A percentile compares a stretch with the other conserved stretches of the same genome.
Evolutionary conservation across 2,113 vertebrate genomes (phyloP).

Genomic region (Siniperca chuatsi): DNA sequence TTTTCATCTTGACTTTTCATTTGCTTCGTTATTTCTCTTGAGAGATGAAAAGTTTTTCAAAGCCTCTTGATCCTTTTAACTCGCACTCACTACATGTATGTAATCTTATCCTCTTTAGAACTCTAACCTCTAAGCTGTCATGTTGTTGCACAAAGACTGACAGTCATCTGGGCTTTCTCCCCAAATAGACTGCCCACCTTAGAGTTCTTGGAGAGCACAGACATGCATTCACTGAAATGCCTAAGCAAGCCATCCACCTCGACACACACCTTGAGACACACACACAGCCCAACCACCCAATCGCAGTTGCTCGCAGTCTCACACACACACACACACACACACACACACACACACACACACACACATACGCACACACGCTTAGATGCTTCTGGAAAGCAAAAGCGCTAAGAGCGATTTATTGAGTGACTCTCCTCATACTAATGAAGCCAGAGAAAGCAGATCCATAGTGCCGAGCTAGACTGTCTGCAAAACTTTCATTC

Average conservation of each 20-base stretch:
- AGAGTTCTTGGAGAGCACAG: background rate
- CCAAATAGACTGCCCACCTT: background rate
- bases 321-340: too few species aligned
- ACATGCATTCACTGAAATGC: background rate
- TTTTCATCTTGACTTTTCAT: background rate
- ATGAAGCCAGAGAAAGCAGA: background rate
- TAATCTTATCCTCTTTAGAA: background rate
- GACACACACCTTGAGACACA: background rate
- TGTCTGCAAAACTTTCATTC: background rate
- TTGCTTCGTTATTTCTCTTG: constrained; percentile 8
- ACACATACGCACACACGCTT: too few species aligned
- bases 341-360: too few species aligned
- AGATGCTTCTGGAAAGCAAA: background rate
- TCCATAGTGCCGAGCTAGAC: background rate
- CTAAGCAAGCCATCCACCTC: background rate
- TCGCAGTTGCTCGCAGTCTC: background rate
- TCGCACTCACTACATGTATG: background rate
- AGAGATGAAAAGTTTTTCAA: background rate
- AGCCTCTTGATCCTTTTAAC: background rate
- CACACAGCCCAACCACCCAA: background rate
- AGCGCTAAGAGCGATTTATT: background rate
- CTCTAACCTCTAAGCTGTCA: constrained; percentile 10
- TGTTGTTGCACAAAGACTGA: constrained; percentile 9
- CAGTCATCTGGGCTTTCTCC: constrained; percentile 3
- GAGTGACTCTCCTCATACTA: background rate